Percentiles rank a stretch among this genome's conserved stretches.
Evolutionary conservation across 1,140 invertebrate genomes (phyloP).

Genomic region (Daktulosphaira vitifoliae): DNA sequence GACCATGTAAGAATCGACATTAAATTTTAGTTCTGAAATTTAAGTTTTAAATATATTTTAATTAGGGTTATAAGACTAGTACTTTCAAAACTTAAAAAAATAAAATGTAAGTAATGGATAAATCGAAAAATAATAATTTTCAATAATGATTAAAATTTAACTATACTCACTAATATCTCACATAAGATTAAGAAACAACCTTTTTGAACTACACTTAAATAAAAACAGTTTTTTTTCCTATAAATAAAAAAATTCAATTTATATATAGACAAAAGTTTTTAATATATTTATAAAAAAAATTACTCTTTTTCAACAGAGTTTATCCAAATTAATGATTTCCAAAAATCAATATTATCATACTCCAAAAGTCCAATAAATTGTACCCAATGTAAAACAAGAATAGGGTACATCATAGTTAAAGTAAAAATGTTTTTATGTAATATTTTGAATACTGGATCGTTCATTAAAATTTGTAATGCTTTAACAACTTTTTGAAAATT

Average conservation of each 20-base stretch:
- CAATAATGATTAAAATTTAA: neutral
- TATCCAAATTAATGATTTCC: conserved; percentile 13
- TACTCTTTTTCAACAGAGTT: conserved; percentile 5
- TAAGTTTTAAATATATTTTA: too few species aligned
- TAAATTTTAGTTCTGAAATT: too few species aligned
- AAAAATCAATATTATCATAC: conserved; percentile 17
- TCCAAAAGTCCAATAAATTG: conserved; percentile 23
- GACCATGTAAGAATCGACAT: too few species aligned
- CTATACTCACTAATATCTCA: conserved; percentile 18
- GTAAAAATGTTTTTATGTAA: conserved; percentile 24
- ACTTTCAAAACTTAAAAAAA: too few species aligned
- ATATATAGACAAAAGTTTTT: too few species aligned
- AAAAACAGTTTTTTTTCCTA: conserved; percentile 7
- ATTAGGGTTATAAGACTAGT: too few species aligned
- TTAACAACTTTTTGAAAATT: conserved; percentile 29
- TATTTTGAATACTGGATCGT: conserved; percentile 4
- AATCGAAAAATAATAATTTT: too few species aligned
- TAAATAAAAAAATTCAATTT: neutral
- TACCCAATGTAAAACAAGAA: conserved; percentile 20
- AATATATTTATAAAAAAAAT: neutral
- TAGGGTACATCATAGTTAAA: conserved; percentile 14
- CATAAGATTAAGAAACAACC: conserved; percentile 25
- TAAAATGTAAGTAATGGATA: too few species aligned
- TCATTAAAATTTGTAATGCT: neutral
- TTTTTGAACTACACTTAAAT: conserved; percentile 19